Evolutionary conservation across 2,888 invertebrate species (phyloP).

Genomic region (Athalia rosae): DNA sequence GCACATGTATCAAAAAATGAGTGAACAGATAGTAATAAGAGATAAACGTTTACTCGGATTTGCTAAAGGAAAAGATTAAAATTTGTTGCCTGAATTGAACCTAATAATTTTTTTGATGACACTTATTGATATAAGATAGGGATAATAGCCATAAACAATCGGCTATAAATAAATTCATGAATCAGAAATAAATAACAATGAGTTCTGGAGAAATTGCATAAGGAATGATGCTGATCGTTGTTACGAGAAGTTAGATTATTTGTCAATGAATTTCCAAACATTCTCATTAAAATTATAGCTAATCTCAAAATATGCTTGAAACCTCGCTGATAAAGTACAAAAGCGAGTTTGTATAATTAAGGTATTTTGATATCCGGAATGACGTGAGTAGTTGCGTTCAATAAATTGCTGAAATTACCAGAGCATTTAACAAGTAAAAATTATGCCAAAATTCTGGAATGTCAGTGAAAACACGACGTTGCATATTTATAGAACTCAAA

Average conservation of each 20-base stretch:
- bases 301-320: not conserved
- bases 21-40: not conserved
- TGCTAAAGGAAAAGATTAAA: conserved; percentile 8
- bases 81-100: conserved; percentile 19
- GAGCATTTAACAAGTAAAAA: not conserved
- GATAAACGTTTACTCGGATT: conserved; percentile 12
- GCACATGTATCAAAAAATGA: too few relatives aligned
- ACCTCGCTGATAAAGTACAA: not conserved
- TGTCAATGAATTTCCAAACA: not conserved
- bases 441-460: not conserved
- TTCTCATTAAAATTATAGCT: conserved; percentile 6
- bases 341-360: too few relatives aligned
- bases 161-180: too few relatives aligned
- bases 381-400: too few relatives aligned
- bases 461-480: not conserved
- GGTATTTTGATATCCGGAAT: too few relatives aligned
- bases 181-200: too few relatives aligned
- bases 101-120: not conserved
- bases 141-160: too few relatives aligned
- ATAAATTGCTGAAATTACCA: not conserved
- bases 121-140: not conserved
- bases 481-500: not conserved
- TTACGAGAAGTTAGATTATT: too few relatives aligned
- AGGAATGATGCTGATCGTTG: too few relatives aligned
- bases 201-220: too few relatives aligned